Base-by-base conservation (phyloP, 1,140 invertebrate genomes). In the Varroa destructor region DNA sequence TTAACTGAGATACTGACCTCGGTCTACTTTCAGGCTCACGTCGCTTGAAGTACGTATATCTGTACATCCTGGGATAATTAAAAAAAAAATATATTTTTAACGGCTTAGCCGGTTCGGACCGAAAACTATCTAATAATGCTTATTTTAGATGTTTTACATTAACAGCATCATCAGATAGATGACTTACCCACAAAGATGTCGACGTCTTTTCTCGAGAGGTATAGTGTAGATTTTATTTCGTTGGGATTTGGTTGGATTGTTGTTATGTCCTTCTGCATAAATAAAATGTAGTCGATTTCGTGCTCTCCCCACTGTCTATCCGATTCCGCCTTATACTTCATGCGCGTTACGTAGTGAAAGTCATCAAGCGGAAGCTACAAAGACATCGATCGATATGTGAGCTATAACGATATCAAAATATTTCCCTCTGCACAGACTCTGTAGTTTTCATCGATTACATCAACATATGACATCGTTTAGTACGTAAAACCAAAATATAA, bases 271-370 rank as follows among this genome's bases (percentile, higher is more conserved):
- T 86, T 86, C 76, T 90, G 85, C 10, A 92, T 78, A 79, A 97
- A 87, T 0, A 97, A 80, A 37, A 97, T 88, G 79, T 97, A 95
- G 81, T 97, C 94, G 67, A 98, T 89, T 81, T 97, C 93, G 78
- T 95, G 90, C 82, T 97, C 95, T 36, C 93, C 93, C 89, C 90
- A 97, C 51, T 84, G 83, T 6, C 85, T 85, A 77, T 82, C 80
- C 76, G 83, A 84, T 12, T 82, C 79, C 72, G 91, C 87, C 75
- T 86, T 84, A 79, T 98, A 98, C 77, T 89, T 86, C 72, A 98
- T 89, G 74, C 92, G 84, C 0, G 92, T 95, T 37, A 97, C 77
- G 76, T 88, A 94, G 6, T 85, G 82, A 74, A 97, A 87, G 71
- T 87, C 84, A 5, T 88, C 83, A 4, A 82, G 67, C 0, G 85